phyloP scores from a whole-genome alignment of 2,888 invertebrate genomes.

The Anthrax anthrax region DNA sequence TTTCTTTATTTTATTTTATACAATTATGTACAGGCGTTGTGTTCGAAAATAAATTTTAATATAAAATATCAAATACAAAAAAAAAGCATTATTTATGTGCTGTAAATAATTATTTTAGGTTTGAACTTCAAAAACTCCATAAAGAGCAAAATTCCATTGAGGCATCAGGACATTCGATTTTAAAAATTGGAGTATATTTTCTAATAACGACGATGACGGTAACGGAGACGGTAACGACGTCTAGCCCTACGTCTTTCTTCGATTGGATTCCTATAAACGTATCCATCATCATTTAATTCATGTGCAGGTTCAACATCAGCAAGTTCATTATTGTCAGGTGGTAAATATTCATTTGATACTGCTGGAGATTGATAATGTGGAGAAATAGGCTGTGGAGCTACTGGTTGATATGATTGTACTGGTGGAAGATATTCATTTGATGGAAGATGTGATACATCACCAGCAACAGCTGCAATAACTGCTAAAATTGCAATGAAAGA shows the following conservation, averaged over 20 bases:
- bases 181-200: too few relatives aligned
- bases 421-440: slow-evolving; percentile 1
- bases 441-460: slow-evolving; percentile 3
- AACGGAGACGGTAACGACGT: slow-evolving; percentile 1
- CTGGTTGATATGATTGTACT: not conserved
- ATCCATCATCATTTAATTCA: slow-evolving; percentile 2
- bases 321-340: not conserved
- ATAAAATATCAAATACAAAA: too few relatives aligned
- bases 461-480: not conserved
- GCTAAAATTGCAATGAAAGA: not conserved
- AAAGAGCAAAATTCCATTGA: too few relatives aligned
- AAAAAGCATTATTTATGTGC: too few relatives aligned
- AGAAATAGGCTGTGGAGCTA: not conserved
- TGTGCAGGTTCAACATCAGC: slow-evolving; percentile 3
- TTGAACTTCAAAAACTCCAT: too few relatives aligned
- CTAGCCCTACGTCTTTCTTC: not conserved
- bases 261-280: slow-evolving; percentile 1
- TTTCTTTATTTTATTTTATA: too few relatives aligned
- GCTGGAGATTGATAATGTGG: too few relatives aligned
- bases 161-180: too few relatives aligned
- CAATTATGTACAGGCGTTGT: too few relatives aligned
- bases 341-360: not conserved
- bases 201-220: slow-evolving; percentile 1
- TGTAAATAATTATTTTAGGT: too few relatives aligned
- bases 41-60: too few relatives aligned